Conservation (phyloP, 2,797 vertebrate genomes). For the Sebastes vulpes region DNA sequence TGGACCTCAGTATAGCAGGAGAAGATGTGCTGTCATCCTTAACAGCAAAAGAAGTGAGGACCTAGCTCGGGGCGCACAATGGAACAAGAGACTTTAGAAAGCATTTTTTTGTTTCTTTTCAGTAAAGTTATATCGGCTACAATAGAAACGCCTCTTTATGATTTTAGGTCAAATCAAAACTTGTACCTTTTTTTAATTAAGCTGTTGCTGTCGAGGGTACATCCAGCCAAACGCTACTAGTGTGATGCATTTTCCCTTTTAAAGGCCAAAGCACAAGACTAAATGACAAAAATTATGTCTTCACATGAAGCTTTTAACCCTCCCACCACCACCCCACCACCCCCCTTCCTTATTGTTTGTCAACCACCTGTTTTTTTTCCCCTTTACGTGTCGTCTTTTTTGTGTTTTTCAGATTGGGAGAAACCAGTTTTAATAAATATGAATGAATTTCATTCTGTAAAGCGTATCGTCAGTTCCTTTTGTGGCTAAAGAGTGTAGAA, state of each 20-base stretch:
- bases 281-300: slow-evolving; percentile 69
- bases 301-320: slow-evolving; percentile 64
- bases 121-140: slow-evolving; percentile 62
- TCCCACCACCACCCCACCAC: neutral
- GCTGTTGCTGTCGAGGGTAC: slow-evolving; percentile 55
- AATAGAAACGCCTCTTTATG: slow-evolving; percentile 61
- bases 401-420: slow-evolving; percentile 54
- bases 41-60: slow-evolving; percentile 33
- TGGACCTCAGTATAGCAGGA: slow-evolving; percentile 46
- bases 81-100: slow-evolving; percentile 59
- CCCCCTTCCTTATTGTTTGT: slow-evolving; percentile 44
- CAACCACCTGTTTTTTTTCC: slow-evolving; percentile 24
- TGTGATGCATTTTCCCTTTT: slow-evolving; percentile 67
- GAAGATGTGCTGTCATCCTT: slow-evolving; percentile 43
- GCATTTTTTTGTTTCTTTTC: slow-evolving; percentile 67
- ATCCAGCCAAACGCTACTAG: slow-evolving; percentile 61
- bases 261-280: slow-evolving; percentile 88
- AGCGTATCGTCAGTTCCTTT: slow-evolving; percentile 33
- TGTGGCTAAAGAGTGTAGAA: slow-evolving; percentile 15
- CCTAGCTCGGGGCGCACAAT: slow-evolving; percentile 48
- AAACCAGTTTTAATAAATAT: slow-evolving; percentile 73
- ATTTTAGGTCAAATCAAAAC: slow-evolving; percentile 69
- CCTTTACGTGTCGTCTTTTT: slow-evolving; percentile 38
- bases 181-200: slow-evolving; percentile 56
- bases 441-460: slow-evolving; percentile 71